These are phyloP conservation scores for Chrysodeixis includens DNA, from an alignment of 2,888 invertebrate species.

Conservation along the genomic window DNA sequence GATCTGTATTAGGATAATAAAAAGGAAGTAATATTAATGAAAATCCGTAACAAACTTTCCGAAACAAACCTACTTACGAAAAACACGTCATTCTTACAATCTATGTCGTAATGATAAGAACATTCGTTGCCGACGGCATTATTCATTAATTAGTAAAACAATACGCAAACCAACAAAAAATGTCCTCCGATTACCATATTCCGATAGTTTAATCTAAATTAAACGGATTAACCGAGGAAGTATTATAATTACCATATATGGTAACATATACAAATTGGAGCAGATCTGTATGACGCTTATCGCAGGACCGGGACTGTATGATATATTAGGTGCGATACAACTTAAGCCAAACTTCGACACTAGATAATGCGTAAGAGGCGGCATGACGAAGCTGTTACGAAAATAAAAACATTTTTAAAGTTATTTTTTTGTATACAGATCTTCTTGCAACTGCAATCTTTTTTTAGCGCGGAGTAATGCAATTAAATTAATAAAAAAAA, in stretches of 20 bases:
- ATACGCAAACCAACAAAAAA: not conserved
- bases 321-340: not conserved
- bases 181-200: not conserved
- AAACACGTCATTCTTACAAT: constrained; percentile 18
- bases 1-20: constrained; percentile 50
- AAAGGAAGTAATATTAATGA: constrained; percentile 36
- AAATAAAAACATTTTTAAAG: too few species aligned
- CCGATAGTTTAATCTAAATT: not conserved
- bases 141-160: not conserved
- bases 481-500: too few species aligned
- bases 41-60: constrained; percentile 6
- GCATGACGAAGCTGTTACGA: not conserved
- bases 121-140: not conserved
- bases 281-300: not conserved
- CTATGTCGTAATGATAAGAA: constrained; percentile 10
- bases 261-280: not conserved
- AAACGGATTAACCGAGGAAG: not conserved
- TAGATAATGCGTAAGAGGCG: not conserved
- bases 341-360: not conserved
- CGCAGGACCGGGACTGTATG: not conserved
- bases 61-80: not conserved
- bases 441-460: too few species aligned
- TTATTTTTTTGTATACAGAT: too few species aligned
- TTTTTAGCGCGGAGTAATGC: too few species aligned
- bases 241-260: not conserved